Evolutionary conservation across 2,888 invertebrate genomes (phyloP).

Genomic region (Oscheius sp.): DNA sequence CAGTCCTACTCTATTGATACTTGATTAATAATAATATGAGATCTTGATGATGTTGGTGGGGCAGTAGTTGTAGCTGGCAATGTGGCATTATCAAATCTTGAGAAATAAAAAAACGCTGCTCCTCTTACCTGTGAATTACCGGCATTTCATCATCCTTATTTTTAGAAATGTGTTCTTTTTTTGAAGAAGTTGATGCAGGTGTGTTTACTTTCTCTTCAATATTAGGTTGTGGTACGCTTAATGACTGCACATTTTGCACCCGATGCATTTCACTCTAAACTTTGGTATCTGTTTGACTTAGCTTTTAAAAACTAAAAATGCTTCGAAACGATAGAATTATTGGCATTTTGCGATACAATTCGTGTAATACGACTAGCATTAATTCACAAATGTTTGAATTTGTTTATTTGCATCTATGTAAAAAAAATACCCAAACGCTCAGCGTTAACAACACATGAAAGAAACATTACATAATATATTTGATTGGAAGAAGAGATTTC

Average conservation of each 20-base stretch:
- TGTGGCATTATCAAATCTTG: constrained; percentile 2
- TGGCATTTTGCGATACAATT: too few species aligned
- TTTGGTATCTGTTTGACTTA: too few species aligned
- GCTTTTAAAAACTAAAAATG: too few species aligned
- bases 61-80: not conserved
- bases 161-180: too few species aligned
- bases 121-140: not conserved
- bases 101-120: not conserved
- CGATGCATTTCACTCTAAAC: too few species aligned
- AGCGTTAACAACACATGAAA: not conserved
- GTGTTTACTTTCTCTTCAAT: constrained; percentile 38
- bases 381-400: too few species aligned
- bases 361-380: too few species aligned
- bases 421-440: too few species aligned
- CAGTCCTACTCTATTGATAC: not conserved
- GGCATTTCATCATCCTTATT: not conserved
- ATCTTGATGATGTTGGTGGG: not conserved
- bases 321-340: too few species aligned
- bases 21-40: constrained; percentile 1
- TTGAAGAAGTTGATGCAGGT: not conserved
- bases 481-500: too few species aligned
- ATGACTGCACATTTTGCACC: too few species aligned
- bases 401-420: too few species aligned
- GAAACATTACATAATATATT: not conserved
- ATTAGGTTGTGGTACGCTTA: not conserved